A percentile compares a stretch with the other conserved stretches of the same genome.
phyloP scores from a whole-genome alignment of 1,140 invertebrate species.

The Cotesia chilonis region DNA sequence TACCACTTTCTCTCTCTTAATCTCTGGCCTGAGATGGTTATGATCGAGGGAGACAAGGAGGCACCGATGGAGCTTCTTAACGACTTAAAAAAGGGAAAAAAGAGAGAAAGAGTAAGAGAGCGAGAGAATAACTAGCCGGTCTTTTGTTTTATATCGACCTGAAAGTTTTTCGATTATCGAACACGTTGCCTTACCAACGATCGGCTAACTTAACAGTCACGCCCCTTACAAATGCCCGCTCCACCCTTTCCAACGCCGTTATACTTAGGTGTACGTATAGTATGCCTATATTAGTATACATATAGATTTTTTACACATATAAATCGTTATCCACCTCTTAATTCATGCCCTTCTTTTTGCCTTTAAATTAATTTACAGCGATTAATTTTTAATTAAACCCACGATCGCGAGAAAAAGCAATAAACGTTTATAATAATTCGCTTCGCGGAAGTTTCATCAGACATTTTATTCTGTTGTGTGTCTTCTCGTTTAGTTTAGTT shows the following conservation, averaged over 20 bases:
- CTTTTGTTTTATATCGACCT: constrained; percentile 56
- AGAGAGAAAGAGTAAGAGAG: no score
- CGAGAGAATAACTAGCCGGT: constrained; percentile 7
- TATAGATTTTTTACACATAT: constrained; percentile 10
- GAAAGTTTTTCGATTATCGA: constrained; percentile 63
- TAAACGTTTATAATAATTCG: no score
- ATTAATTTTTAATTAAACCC: constrained; percentile 64
- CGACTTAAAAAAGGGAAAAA: no score
- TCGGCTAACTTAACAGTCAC: constrained; percentile 61
- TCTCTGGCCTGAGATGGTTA: no score
- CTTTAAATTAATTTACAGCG: constrained; percentile 64
- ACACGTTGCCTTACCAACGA: constrained; percentile 52
- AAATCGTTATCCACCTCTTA: no score
- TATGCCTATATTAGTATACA: constrained; percentile 13
- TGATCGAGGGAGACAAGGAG: no score
- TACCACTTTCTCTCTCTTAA: no score
- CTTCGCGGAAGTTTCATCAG: no score
- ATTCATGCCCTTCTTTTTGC: constrained; percentile 49
- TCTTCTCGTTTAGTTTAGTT: not conserved
- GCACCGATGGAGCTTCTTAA: no score
- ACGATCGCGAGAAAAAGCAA: constrained; percentile 15
- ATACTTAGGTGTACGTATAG: constrained; percentile 7
- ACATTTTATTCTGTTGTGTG: not conserved
- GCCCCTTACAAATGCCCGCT: constrained; percentile 56
- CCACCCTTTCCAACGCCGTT: constrained; percentile 52